Percentiles rank a stretch among this genome's conserved stretches.
phyloP scores from a whole-genome alignment of 2,888 invertebrate species.

The Lissonota sp. region DNA sequence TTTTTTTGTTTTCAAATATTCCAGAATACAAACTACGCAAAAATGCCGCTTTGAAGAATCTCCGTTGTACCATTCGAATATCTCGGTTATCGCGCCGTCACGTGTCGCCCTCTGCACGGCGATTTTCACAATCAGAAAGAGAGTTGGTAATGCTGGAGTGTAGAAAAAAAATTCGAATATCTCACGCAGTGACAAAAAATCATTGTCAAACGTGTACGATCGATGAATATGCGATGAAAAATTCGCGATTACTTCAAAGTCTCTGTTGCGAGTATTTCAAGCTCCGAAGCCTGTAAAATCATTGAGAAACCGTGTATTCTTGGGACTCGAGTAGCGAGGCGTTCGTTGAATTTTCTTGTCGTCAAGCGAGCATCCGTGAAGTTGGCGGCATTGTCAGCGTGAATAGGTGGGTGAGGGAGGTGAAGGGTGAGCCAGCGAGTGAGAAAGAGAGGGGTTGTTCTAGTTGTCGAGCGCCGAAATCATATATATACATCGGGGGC shows the following conservation, averaged over 20 bases:
- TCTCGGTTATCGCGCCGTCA: slow-evolving; percentile 18
- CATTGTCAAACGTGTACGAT: not conserved
- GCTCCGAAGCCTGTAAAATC: not conserved
- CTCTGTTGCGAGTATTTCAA: not conserved
- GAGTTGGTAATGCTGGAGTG: slow-evolving; percentile 51
- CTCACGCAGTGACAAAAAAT: slow-evolving; percentile 1
- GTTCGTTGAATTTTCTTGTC: slow-evolving; percentile 66
- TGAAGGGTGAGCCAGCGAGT: slow-evolving; percentile 10
- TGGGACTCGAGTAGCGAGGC: not conserved
- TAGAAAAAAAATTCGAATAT: slow-evolving; percentile 60
- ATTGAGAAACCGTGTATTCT: not conserved
- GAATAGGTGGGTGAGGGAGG: slow-evolving; percentile 13
- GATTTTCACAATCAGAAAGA: not conserved
- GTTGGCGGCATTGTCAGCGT: slow-evolving; percentile 57
- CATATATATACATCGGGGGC: slow-evolving; percentile 40
- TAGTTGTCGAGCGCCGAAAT: slow-evolving; percentile 66
- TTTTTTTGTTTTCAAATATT: not conserved
- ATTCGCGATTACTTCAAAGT: not conserved
- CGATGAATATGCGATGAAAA: not conserved
- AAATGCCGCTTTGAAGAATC: not conserved
- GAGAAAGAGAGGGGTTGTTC: slow-evolving; percentile 54
- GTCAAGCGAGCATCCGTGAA: slow-evolving; percentile 66
- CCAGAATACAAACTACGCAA: slow-evolving; percentile 1
- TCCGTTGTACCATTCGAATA: slow-evolving; percentile 14
- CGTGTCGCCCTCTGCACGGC: not conserved